Evolutionary conservation across 2,888 invertebrate genomes (phyloP), one percentile per base, ranked within the genome.

Genomic region (Chymomyza caudatula): DNA sequence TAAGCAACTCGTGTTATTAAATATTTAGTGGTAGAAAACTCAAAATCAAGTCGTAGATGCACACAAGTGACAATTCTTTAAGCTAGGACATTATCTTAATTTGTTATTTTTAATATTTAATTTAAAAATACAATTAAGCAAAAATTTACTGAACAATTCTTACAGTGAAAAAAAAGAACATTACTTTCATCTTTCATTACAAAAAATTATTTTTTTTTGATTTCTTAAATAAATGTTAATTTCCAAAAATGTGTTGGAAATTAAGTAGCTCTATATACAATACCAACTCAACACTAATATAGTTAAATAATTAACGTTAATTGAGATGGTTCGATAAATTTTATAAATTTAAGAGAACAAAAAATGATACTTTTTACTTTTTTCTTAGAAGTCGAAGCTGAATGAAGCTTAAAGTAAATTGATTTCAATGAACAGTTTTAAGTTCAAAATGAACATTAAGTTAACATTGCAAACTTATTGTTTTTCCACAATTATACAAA

Each of bases 51-150:
- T 69, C 59, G 51, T 63, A 29, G 74, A 67, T 67, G 72, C 67
- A 69, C 63, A 68, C 69, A 68, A 58, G 63, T 55, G 56, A 69
- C 56, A 67, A 65, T 47, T 1, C 6, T 47, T 47, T 67, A 59
- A 63, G 29, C 29, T 42, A 20, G 15, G 61, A 51, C 43, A 54
- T 22, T 64, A 67, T 63, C 78, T 78, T 84, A 81, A 86, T 66
- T 74, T 61, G 78, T 86, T 64, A 60, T 81, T 85, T 86, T 82
- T 81, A 85, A 86, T 85, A 82, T 76, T 84, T 75, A 86, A 77
- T 86, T 84, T 86, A 81, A 78, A 81, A 86, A 86, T 81, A 86
- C 85, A 81, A 86, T 86, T 78, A 84, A 81, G 85, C 67, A 58
- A 52, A 68, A 61, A 69, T 51, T 64, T 25, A 56, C 57, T 54